phyloP scores from a whole-genome alignment of 2,797 vertebrate species.

The Todus mexicanus region DNA sequence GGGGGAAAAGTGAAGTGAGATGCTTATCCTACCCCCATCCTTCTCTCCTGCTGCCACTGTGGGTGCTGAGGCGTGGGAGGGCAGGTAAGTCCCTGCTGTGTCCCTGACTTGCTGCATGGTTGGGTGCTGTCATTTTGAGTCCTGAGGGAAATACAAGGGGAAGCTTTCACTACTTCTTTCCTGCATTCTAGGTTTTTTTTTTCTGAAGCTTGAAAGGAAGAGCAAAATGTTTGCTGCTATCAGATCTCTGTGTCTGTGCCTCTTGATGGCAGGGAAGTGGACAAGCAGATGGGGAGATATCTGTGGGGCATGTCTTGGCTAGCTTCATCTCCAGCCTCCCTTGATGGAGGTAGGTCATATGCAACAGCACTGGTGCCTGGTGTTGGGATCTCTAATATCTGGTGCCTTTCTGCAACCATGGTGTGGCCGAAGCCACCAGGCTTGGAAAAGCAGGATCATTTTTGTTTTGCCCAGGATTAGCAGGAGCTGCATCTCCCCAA shows the following conservation, averaged over 20 bases:
- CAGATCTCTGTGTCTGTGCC: neutral
- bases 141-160: neutral
- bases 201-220: neutral
- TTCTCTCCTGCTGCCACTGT: neutral
- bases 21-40: rapidly evolving
- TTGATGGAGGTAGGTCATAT: neutral
- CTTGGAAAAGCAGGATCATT: neutral
- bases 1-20: neutral
- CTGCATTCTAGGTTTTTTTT: neutral
- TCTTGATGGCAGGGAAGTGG: neutral
- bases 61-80: neutral
- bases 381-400: neutral
- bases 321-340: neutral
- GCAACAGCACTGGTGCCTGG: neutral
- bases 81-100: rapidly evolving
- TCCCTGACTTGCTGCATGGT: rapidly evolving
- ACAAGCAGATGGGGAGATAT: neutral
- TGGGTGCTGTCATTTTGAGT: neutral
- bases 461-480: neutral
- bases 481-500: neutral
- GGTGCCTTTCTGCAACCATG: rapidly evolving
- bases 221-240: neutral
- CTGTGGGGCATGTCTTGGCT: neutral
- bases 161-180: neutral
- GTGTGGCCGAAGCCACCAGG: neutral